Evolutionary conservation across 2,113 vertebrate species (phyloP).

Genomic region (Cairina moschata): DNA sequence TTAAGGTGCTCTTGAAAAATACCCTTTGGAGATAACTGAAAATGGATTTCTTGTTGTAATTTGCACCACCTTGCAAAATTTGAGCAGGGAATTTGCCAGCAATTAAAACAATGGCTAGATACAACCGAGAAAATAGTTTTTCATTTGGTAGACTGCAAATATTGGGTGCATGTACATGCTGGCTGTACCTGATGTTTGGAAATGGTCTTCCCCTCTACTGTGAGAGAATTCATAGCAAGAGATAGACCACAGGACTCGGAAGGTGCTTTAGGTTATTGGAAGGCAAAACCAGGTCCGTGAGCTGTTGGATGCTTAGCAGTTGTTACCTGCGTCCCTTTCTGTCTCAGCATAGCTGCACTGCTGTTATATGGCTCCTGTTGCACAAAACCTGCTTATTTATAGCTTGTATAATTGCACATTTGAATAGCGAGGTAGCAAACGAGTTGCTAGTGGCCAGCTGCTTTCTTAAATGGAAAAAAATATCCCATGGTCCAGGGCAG

Average conservation of each 20-base stretch:
- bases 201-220: background rate
- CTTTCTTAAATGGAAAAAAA: background rate
- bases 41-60: background rate
- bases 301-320: background rate
- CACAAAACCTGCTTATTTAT: background rate
- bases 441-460: background rate
- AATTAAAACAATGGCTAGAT: background rate
- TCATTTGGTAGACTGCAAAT: background rate
- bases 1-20: background rate
- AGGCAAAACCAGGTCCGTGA: background rate
- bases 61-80: background rate
- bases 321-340: background rate
- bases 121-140: background rate
- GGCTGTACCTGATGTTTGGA: background rate
- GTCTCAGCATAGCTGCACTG: background rate
- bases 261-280: background rate
- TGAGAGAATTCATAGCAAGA: background rate
- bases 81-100: background rate
- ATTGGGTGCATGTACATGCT: background rate
- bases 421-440: background rate
- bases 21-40: background rate
- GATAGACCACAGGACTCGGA: background rate
- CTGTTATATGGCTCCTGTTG: background rate
- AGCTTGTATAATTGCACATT: background rate
- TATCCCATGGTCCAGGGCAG: background rate